Percentiles rank a stretch among this genome's conserved stretches.
These are phyloP conservation scores for Trissonchulus sp. DNA, from an alignment of 2,888 invertebrate genomes.

Conservation along the genomic window DNA sequence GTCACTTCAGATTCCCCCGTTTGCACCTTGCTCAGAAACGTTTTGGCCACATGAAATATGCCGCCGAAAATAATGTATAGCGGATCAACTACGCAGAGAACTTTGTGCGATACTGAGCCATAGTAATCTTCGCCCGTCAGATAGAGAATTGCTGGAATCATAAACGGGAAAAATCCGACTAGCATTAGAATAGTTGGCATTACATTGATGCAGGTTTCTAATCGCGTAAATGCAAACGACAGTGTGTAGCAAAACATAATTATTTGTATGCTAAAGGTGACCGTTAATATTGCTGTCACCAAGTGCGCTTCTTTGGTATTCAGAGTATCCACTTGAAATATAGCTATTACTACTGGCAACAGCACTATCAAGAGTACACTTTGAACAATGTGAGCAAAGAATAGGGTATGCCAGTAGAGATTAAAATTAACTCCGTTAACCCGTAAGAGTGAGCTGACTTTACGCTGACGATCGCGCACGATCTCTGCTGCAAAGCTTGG, in stretches of 20 bases:
- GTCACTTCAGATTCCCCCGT: not conserved
- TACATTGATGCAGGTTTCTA: not conserved
- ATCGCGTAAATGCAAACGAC: not conserved
- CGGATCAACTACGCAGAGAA: not conserved
- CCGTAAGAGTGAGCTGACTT: not conserved
- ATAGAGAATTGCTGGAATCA: not conserved
- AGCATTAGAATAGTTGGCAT: not conserved
- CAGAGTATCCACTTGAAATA: not conserved
- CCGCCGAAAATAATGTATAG: not conserved
- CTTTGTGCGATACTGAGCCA: not conserved
- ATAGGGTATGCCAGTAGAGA: not conserved
- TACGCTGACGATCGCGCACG: not conserved
- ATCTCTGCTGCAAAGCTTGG: not conserved
- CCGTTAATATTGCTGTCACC: not conserved
- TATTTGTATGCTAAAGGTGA: not conserved
- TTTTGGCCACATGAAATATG: not conserved
- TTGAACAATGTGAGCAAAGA: not conserved
- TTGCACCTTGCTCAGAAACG: not conserved
- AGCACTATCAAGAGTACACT: not conserved
- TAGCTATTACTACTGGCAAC: not conserved
- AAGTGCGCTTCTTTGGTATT: not conserved
- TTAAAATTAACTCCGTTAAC: not conserved
- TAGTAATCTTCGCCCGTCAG: not conserved
- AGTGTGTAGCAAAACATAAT: not conserved
- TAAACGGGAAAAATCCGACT: not conserved